A percentile compares a stretch with the other conserved stretches of the same genome.
These are phyloP conservation scores for Anoncus sp. DNA, from an alignment of 2,888 invertebrate species.

Conservation along the genomic window DNA sequence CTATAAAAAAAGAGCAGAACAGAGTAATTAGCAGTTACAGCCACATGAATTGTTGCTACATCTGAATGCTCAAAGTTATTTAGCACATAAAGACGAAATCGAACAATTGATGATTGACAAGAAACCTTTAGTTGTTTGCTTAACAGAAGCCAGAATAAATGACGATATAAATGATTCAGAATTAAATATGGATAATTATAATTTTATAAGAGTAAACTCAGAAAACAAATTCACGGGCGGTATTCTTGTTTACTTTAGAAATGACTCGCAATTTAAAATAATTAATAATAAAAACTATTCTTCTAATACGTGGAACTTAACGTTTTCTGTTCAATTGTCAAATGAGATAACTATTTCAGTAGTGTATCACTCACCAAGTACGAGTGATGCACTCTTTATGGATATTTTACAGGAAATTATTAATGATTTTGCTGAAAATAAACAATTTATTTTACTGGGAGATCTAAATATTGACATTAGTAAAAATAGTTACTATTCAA, in stretches of 20 bases:
- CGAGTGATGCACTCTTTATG: slow-evolving; percentile 34
- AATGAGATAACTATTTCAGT: slow-evolving; percentile 34
- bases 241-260: slow-evolving; percentile 47
- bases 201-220: slow-evolving; percentile 44
- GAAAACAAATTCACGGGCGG: slow-evolving; percentile 45
- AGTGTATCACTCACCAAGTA: slow-evolving; percentile 40
- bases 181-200: slow-evolving; percentile 42
- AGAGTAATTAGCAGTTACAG: slow-evolving; percentile 35
- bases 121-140: slow-evolving; percentile 43
- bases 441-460: slow-evolving; percentile 31
- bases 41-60: slow-evolving; percentile 39
- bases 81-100: slow-evolving; percentile 43
- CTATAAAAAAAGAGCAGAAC: slow-evolving; percentile 37
- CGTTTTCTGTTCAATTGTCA: slow-evolving; percentile 41
- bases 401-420: slow-evolving; percentile 27
- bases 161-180: slow-evolving; percentile 48
- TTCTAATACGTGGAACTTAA: slow-evolving; percentile 51
- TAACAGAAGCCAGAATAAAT: slow-evolving; percentile 44
- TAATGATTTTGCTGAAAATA: slow-evolving; percentile 28
- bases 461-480: slow-evolving; percentile 38
- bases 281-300: slow-evolving; percentile 49
- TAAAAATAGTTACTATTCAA: not conserved
- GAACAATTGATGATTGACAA: slow-evolving; percentile 36
- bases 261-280: slow-evolving; percentile 45
- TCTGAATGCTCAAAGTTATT: slow-evolving; percentile 47